Conservation (phyloP, 2,797 vertebrate species). For the Argya squamiceps region DNA sequence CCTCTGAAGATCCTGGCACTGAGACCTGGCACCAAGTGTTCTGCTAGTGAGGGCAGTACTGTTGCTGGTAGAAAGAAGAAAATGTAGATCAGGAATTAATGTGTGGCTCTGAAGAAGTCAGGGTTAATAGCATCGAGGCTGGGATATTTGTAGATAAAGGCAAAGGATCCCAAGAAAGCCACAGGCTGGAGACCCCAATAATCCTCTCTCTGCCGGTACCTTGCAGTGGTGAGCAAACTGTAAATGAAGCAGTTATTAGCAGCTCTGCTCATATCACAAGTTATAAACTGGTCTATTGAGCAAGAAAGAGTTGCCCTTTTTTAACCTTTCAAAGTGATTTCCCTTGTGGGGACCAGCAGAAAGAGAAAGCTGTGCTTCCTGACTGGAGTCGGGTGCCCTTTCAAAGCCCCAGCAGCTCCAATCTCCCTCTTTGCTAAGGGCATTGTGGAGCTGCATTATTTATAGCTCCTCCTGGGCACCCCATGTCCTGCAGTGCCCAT, state of each 20-base stretch:
- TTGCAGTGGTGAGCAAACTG: fast-evolving
- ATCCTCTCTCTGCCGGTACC: background rate
- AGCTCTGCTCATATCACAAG: background rate
- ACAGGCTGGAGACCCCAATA: background rate
- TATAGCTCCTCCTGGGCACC: background rate
- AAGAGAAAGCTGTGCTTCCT: background rate
- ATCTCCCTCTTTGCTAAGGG: background rate
- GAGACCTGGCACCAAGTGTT: background rate
- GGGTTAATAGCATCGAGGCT: background rate
- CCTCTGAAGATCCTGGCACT: background rate
- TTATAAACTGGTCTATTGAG: background rate
- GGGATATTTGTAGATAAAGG: background rate
- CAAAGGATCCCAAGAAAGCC: background rate
- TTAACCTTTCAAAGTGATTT: constrained; percentile 19
- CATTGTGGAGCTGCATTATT: background rate
- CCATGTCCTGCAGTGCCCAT: background rate
- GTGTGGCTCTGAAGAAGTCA: background rate
- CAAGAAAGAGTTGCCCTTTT: constrained; percentile 10
- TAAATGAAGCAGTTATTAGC: background rate
- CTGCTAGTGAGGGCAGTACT: background rate
- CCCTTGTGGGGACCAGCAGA: background rate
- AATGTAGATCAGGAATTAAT: background rate
- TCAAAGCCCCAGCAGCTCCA: background rate
- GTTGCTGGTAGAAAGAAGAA: background rate
- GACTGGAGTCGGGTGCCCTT: background rate